Evolutionary conservation across 2,797 vertebrate species (phyloP).

Genomic region (Cryptoblepharus egeriae): DNA sequence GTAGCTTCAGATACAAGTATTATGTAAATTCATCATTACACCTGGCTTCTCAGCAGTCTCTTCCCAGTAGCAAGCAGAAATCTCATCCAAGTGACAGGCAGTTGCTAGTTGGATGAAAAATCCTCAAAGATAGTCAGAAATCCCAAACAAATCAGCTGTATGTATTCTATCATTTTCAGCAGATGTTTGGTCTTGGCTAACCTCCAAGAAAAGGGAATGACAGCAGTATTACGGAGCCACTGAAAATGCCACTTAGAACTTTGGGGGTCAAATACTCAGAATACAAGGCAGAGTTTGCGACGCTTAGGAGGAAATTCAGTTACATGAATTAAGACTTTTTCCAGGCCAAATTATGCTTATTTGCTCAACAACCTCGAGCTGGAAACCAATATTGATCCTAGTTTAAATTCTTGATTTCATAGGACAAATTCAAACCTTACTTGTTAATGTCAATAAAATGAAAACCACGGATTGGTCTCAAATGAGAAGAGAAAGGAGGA

Average conservation of each 20-base stretch:
- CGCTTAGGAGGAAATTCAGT: not conserved
- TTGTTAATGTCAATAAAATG: not conserved
- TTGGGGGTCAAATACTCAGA: not conserved
- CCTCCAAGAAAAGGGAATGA: not conserved
- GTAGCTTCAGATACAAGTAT: not conserved
- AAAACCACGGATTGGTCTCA: not conserved
- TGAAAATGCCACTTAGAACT: not conserved
- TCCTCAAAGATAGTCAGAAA: not conserved
- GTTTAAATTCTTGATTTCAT: not conserved
- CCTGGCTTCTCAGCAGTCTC: not conserved
- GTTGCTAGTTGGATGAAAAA: not conserved
- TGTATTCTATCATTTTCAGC: not conserved
- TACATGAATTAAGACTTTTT: not conserved
- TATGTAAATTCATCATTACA: not conserved
- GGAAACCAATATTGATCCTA: not conserved
- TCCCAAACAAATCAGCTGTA: not conserved
- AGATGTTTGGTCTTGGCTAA: not conserved
- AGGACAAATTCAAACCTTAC: not conserved
- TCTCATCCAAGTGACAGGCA: too few species aligned
- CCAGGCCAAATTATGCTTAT: not conserved
- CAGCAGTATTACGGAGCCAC: not conserved
- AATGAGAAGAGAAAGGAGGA: not conserved
- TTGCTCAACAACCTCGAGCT: not conserved
- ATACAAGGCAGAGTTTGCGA: not conserved
- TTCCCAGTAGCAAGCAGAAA: not conserved